Evolutionary conservation across 2,797 vertebrate genomes (phyloP), one percentile per base, ranked within the genome.

Genomic region (Danio choprae): DNA sequence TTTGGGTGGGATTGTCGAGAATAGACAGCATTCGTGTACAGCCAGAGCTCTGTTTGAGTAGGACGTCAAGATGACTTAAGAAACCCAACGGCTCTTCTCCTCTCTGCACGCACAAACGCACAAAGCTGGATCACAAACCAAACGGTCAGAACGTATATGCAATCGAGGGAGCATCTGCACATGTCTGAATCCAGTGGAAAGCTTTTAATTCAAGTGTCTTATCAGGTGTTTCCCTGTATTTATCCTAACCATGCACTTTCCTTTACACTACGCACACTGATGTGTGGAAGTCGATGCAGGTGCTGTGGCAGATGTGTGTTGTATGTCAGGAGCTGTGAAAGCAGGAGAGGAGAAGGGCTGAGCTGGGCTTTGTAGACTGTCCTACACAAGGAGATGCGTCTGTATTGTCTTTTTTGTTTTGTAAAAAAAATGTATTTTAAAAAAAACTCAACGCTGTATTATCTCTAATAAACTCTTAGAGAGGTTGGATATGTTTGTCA

Each of bases 381-480:
- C 82, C 75, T 73, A 80, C 71, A 36, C 60, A 59, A 83, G 84
- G 70, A 81, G 55, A 79, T 84, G 86, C 89, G 90, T 88, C 90
- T 90, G 89, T 90, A 84, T 36, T 51, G 55, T 59, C 18, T 16
- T 29, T 41, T 70, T 12, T 7, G 56, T 85, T 82, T 68, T 80
- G 82, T 82, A 89, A 86, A 83, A 84, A 84, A 83, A 86, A 76
- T 67, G 51, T 77, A 65, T 69, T 81, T 85, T 81, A 56, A 75
- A 78, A 81, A 83, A 77, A 56, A 79, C 79, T 84, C 87, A 87
- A 90, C 88, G 80, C 88, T 90, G 91, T 92, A 91, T 92, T 80
- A 86, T 90, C 91, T 91, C 90, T 91, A 93, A 94, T 94, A 93
- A 94, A 93, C 77, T 74, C 84, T 87, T 86, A 88, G 82, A 90